phyloP scores from a whole-genome alignment of 1,140 invertebrate genomes.

The Caerostris darwini region DNA sequence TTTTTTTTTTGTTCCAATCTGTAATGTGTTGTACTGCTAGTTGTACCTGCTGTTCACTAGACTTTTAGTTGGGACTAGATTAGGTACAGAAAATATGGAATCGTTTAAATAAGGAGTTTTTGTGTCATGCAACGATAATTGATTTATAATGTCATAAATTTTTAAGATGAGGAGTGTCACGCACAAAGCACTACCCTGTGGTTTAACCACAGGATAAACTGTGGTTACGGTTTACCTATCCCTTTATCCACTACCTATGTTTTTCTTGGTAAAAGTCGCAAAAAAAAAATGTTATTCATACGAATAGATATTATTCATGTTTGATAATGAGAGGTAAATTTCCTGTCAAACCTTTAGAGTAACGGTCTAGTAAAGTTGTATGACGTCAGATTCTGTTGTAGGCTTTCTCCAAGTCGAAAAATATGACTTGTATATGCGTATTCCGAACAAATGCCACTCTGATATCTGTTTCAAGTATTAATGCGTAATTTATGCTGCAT shows the following conservation, averaged over 20 bases:
- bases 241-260: too few species aligned
- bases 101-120: too few species aligned
- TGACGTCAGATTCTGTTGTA: neutral
- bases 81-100: too few species aligned
- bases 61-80: too few species aligned
- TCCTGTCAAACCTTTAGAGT: too few species aligned
- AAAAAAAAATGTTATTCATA: too few species aligned
- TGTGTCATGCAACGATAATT: neutral
- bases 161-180: neutral
- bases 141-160: neutral
- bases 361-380: neutral
- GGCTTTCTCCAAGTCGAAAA: neutral
- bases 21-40: neutral
- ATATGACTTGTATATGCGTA: neutral
- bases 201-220: rapidly evolving
- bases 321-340: neutral
- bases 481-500: neutral
- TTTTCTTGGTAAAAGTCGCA: too few species aligned
- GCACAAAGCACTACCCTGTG: neutral
- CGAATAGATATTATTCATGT: too few species aligned
- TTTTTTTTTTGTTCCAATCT: too few species aligned
- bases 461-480: neutral
- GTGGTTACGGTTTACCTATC: too few species aligned
- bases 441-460: neutral
- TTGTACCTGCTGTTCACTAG: neutral